Evolutionary conservation across 2,888 invertebrate genomes (phyloP).

Genomic region (Pyrgus malvae): DNA sequence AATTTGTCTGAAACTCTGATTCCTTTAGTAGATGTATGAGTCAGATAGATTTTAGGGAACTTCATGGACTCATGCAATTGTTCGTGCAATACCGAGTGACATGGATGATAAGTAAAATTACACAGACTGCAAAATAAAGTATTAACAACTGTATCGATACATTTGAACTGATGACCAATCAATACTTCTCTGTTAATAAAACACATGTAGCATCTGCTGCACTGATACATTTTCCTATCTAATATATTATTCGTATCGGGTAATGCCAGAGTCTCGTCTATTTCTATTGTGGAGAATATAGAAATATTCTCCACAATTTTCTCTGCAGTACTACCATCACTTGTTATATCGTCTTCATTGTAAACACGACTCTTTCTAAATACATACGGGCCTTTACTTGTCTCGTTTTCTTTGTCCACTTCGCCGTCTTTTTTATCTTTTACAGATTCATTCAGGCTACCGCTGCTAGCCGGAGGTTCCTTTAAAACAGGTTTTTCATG

Average conservation of each 20-base stretch:
- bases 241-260: background rate
- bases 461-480: no score
- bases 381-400: no score
- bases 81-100: background rate
- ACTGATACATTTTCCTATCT: conserved; percentile 14
- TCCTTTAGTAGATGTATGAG: background rate
- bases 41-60: background rate
- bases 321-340: no score
- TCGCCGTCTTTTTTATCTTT: no score
- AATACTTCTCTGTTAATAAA: background rate
- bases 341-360: no score
- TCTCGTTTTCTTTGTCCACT: no score
- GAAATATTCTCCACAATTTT: background rate
- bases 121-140: conserved; percentile 4
- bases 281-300: background rate
- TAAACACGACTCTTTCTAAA: no score
- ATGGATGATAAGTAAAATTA: conserved; percentile 4
- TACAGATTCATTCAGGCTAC: no score
- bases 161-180: background rate
- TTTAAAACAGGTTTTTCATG: background rate
- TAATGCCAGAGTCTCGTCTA: background rate
- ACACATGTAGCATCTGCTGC: conserved; percentile 9
- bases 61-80: background rate
- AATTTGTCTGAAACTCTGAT: background rate
- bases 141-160: no score